Percentiles rank a stretch among this genome's conserved stretches.
phyloP scores from a whole-genome alignment of 2,113 vertebrate genomes.

The Australoheros scitulus region DNA sequence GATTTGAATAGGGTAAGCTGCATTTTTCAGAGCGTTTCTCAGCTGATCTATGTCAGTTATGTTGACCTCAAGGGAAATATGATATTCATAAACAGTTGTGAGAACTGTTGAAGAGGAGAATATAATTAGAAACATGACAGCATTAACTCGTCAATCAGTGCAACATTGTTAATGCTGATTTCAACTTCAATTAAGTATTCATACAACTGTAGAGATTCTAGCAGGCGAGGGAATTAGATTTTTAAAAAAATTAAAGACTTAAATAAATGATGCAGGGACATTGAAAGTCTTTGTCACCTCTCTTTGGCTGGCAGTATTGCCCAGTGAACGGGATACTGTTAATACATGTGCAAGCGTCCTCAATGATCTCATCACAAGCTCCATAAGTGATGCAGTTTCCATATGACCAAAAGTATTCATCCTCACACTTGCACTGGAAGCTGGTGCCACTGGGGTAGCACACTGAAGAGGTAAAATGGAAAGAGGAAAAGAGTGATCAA shows the following conservation, averaged over 20 bases:
- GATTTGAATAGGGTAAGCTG: slow-evolving; percentile 21
- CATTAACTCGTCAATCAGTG: neutral
- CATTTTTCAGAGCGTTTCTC: slow-evolving; percentile 17
- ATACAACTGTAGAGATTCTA: neutral
- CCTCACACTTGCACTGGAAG: slow-evolving; percentile 72
- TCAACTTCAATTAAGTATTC: slow-evolving; percentile 8
- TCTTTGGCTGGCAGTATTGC: slow-evolving; percentile 56
- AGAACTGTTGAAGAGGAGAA: slow-evolving; percentile 4
- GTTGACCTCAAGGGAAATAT: slow-evolving; percentile 45
- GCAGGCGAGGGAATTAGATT: neutral
- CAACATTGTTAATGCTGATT: neutral
- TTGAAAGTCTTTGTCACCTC: slow-evolving; percentile 11
- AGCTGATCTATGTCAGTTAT: slow-evolving; percentile 27
- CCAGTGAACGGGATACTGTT: slow-evolving; percentile 54
- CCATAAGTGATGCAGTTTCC: slow-evolving; percentile 54
- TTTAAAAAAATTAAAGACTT: neutral
- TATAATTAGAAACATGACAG: no score
- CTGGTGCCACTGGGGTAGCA: slow-evolving; percentile 45
- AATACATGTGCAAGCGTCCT: slow-evolving; percentile 66
- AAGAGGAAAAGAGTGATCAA: neutral
- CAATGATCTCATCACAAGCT: slow-evolving; percentile 47
- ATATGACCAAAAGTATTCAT: slow-evolving; percentile 62
- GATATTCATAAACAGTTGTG: slow-evolving; percentile 32
- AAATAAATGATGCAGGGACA: neutral
- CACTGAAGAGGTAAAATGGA: slow-evolving; percentile 40